Percentiles rank a stretch among this genome's conserved stretches.
Evolutionary conservation across 2,113 vertebrate genomes (phyloP).

Genomic region (Eulemur rufifrons): DNA sequence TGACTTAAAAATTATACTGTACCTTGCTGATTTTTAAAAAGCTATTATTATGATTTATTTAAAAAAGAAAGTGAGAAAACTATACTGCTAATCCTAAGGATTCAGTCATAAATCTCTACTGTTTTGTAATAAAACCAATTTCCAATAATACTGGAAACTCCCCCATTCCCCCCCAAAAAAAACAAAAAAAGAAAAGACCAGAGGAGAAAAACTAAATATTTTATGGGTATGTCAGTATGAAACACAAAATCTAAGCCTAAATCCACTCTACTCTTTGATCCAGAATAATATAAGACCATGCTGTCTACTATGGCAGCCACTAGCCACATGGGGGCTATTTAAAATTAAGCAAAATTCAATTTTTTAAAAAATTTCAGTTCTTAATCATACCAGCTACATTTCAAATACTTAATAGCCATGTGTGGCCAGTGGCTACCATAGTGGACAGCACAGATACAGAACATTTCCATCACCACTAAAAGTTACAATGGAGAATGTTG

Average conservation of each 20-base stretch:
- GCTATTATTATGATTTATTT: conserved; percentile 75
- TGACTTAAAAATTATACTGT: conserved; percentile 48
- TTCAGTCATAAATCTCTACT: conserved; percentile 76
- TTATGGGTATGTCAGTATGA: neutral
- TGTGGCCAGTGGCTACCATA: neutral
- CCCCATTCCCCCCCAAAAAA: no score
- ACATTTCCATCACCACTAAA: neutral
- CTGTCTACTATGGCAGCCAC: neutral
- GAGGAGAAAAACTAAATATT: neutral
- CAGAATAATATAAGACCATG: neutral
- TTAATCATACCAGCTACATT: neutral
- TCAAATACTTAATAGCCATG: neutral
- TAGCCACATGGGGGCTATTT: neutral
- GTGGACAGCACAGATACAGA: neutral
- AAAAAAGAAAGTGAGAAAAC: conserved; percentile 73
- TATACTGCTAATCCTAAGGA: conserved; percentile 68
- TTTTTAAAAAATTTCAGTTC: neutral
- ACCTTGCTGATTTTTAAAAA: conserved; percentile 67
- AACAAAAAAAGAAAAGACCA: neutral
- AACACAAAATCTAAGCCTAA: neutral
- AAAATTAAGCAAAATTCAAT: neutral
- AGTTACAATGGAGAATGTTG: neutral
- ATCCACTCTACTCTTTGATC: neutral
- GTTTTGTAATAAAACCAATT: conserved; percentile 64
- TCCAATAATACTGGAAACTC: conserved; percentile 58